These are phyloP conservation scores for Heterotis niloticus DNA, from an alignment of 2,113 vertebrate species.

Conservation along the genomic window DNA sequence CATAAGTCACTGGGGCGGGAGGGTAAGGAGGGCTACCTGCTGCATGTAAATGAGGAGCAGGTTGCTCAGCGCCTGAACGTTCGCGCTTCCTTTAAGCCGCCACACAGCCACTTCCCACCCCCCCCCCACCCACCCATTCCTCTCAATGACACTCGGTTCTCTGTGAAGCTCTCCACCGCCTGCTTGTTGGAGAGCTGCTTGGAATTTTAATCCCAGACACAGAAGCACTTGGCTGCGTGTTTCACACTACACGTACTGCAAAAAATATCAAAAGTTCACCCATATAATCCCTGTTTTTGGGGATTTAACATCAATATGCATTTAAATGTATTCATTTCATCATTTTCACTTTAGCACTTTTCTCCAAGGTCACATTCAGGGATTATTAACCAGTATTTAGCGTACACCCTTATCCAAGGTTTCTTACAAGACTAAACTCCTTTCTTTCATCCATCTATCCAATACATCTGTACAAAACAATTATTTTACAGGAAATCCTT, in stretches of 20 bases:
- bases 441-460: too few relatives aligned
- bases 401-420: too few relatives aligned
- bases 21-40: background rate
- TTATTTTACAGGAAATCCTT: too few relatives aligned
- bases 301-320: too few relatives aligned
- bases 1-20: background rate
- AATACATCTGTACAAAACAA: too few relatives aligned
- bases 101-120: background rate
- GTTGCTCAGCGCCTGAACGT: background rate
- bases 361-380: too few relatives aligned
- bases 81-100: too few relatives aligned
- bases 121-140: background rate
- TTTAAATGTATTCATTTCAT: too few relatives aligned
- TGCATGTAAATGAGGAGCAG: background rate
- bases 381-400: too few relatives aligned
- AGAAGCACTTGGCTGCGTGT: background rate
- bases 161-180: background rate
- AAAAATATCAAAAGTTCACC: background rate
- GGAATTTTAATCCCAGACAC: background rate
- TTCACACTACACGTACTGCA: background rate
- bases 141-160: background rate
- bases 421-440: too few relatives aligned
- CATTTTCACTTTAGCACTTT: too few relatives aligned
- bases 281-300: background rate
- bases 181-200: background rate